Evolutionary conservation across 2,888 invertebrate genomes (phyloP).

Genomic region (Drosophila anomelani): DNA sequence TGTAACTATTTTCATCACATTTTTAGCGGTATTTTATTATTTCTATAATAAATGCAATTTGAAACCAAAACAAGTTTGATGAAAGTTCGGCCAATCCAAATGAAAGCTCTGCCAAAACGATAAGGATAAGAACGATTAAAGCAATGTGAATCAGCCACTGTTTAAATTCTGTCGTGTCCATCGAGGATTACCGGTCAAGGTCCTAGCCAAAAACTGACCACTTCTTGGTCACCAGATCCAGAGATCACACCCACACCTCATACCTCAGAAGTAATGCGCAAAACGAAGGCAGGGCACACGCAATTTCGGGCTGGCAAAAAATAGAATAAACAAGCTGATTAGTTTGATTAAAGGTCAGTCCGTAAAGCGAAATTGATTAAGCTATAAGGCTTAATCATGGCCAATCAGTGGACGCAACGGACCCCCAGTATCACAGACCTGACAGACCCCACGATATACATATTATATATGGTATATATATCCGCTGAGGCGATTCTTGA

Average conservation of each 20-base stretch:
- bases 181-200: conserved; percentile 10
- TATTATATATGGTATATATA: conserved; percentile 3
- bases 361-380: conserved; percentile 38
- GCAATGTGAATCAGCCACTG: conserved; percentile 10
- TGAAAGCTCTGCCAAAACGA: neutral
- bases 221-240: neutral
- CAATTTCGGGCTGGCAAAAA: conserved; percentile 35
- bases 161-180: neutral
- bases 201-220: conserved; percentile 10
- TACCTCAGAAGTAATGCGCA: conserved; percentile 19
- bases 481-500: conserved; percentile 12
- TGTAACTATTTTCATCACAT: neutral
- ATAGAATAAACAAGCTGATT: conserved; percentile 53
- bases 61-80: neutral
- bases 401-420: conserved; percentile 33
- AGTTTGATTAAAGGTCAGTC: conserved; percentile 64
- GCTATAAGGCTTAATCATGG: conserved; percentile 33
- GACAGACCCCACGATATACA: neutral
- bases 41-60: neutral
- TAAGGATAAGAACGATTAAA: conserved; percentile 6
- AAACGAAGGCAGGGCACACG: conserved; percentile 2
- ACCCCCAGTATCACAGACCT: neutral
- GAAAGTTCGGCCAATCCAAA: neutral
- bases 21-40: neutral
- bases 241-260: neutral